phyloP scores from a whole-genome alignment of 2,113 vertebrate genomes.

The Misgurnus anguillicaudatus region DNA sequence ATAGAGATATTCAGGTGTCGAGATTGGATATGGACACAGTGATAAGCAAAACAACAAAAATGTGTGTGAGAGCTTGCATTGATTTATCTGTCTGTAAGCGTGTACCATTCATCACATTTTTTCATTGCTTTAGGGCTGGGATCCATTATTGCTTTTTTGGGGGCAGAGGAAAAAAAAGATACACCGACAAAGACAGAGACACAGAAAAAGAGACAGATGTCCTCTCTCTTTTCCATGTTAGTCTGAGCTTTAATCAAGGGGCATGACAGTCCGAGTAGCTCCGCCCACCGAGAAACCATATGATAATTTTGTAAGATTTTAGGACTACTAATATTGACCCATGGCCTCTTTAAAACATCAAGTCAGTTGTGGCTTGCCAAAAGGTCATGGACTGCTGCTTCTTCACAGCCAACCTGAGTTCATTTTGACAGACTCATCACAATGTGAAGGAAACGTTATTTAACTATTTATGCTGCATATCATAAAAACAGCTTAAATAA shows the following conservation, averaged over 20 bases:
- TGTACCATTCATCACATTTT: slow-evolving; percentile 37
- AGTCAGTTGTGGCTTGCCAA: too few relatives aligned
- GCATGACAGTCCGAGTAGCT: background rate
- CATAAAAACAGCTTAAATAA: too few relatives aligned
- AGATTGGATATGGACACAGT: slow-evolving; percentile 16
- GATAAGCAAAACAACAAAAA: slow-evolving; percentile 35
- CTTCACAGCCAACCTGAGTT: too few relatives aligned
- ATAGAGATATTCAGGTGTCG: background rate
- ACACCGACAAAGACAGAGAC: slow-evolving; percentile 25
- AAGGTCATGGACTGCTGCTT: too few relatives aligned
- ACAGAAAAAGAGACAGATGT: slow-evolving; percentile 25
- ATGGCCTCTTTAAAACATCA: too few relatives aligned
- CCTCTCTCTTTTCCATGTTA: background rate
- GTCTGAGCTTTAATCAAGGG: too few relatives aligned
- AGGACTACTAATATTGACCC: too few relatives aligned
- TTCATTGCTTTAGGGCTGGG: slow-evolving; percentile 33
- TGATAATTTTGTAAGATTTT: too few relatives aligned
- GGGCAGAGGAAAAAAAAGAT: background rate
- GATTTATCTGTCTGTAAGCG: slow-evolving; percentile 9
- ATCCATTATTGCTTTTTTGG: slow-evolving; percentile 58
- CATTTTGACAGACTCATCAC: too few relatives aligned
- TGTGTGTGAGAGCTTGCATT: background rate
- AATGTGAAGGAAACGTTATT: too few relatives aligned
- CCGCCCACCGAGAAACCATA: background rate
- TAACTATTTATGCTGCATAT: background rate